A percentile compares a stretch with the other conserved stretches of the same genome.
phyloP scores from a whole-genome alignment of 1,140 invertebrate genomes.

The Ceratina calcarata region DNA sequence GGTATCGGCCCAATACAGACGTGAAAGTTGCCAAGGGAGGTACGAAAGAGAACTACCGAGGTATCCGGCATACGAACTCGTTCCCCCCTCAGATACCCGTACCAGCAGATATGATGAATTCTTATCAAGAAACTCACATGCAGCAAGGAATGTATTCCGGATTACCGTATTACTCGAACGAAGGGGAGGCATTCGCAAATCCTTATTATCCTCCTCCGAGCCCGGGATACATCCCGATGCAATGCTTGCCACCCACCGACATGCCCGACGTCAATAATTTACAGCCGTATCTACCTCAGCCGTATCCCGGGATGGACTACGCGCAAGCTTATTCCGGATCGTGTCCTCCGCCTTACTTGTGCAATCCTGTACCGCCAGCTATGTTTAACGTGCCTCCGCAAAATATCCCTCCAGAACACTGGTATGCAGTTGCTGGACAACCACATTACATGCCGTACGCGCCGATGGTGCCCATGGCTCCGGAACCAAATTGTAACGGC shows the following conservation, averaged over 20 bases:
- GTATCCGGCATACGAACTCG: background rate
- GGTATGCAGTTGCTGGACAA: constrained; percentile 57
- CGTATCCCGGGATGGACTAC: constrained; percentile 49
- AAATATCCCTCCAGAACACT: constrained; percentile 57
- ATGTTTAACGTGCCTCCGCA: constrained; percentile 28
- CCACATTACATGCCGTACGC: constrained; percentile 57
- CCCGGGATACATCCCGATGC: constrained; percentile 40
- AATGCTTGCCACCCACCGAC: constrained; percentile 53
- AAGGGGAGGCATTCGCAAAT: constrained; percentile 33
- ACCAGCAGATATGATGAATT: constrained; percentile 20
- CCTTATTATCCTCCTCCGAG: constrained; percentile 43
- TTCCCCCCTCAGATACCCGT: constrained; percentile 6
- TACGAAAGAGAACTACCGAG: constrained; percentile 18
- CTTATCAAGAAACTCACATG: constrained; percentile 40
- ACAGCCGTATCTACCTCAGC: constrained; percentile 26
- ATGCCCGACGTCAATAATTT: constrained; percentile 39
- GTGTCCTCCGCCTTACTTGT: constrained; percentile 44
- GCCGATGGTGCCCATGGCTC: constrained; percentile 3
- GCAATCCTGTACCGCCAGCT: constrained; percentile 31
- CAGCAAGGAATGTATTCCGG: constrained; percentile 54
- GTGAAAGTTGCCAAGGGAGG: constrained; percentile 5
- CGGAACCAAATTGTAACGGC: constrained; percentile 33
- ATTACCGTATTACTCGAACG: constrained; percentile 49
- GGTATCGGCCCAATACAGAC: constrained; percentile 31
- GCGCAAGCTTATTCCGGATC: constrained; percentile 44